Evolutionary conservation across 1,140 invertebrate species (phyloP).

Genomic region (Myzus persicae): DNA sequence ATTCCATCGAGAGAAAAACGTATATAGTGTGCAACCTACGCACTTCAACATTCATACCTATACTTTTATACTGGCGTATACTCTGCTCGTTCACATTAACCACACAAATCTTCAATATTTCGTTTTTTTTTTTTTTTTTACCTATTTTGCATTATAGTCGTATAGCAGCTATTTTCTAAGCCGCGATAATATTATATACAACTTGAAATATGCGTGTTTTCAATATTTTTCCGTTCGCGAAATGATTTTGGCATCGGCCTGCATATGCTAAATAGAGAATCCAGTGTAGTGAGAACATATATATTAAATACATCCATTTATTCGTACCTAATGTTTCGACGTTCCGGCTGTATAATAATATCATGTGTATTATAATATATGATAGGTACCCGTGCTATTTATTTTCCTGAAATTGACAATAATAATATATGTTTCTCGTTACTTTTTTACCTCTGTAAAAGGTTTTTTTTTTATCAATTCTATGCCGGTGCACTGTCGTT

Average conservation of each 20-base stretch:
- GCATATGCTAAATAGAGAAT: background rate
- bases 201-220: no score
- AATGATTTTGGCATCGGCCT: background rate
- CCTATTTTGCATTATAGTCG: background rate
- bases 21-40: background rate
- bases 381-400: background rate
- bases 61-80: background rate
- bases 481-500: background rate
- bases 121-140: background rate
- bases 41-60: background rate
- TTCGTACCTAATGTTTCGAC: background rate
- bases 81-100: background rate
- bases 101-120: background rate
- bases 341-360: background rate
- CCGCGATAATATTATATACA: background rate
- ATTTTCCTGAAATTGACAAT: slow-evolving; percentile 3
- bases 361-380: background rate
- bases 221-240: background rate
- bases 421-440: background rate
- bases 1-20: background rate
- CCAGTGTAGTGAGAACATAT: background rate
- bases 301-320: background rate
- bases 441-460: background rate
- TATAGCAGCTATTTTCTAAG: background rate
- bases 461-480: slow-evolving; percentile 9